Percentiles rank a stretch among this genome's conserved stretches.
Evolutionary conservation across 2,888 invertebrate genomes (phyloP).

Genomic region (Morpho deidamia): DNA sequence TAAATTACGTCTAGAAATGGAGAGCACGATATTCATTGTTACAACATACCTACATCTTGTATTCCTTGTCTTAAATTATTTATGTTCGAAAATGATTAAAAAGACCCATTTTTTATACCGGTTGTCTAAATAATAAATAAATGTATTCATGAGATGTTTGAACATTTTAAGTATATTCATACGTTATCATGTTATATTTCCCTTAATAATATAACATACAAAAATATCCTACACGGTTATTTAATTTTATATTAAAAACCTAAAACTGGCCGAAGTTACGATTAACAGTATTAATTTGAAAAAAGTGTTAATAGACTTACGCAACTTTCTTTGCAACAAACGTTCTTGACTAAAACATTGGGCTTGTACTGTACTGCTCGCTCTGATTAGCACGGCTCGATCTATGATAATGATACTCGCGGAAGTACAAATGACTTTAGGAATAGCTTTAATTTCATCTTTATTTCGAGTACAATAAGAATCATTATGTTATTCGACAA

Average conservation of each 20-base stretch:
- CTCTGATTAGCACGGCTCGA: constrained; percentile 43
- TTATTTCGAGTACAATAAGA: constrained; percentile 12
- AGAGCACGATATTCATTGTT: background rate
- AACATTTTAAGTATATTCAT: too few relatives aligned
- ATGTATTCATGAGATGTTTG: too few relatives aligned
- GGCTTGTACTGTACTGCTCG: constrained; percentile 33
- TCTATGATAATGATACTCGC: constrained; percentile 35
- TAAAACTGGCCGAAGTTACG: too few relatives aligned
- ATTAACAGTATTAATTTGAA: too few relatives aligned
- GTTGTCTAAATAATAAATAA: too few relatives aligned
- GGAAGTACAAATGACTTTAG: constrained; percentile 31
- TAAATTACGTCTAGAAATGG: constrained; percentile 5
- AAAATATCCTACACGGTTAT: too few relatives aligned
- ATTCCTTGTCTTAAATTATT: too few relatives aligned
- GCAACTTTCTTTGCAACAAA: constrained; percentile 8
- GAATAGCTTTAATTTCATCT: constrained; percentile 4
- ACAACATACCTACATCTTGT: background rate
- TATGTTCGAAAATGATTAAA: background rate
- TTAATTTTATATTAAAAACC: too few relatives aligned
- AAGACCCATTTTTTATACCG: background rate
- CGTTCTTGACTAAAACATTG: constrained; percentile 18
- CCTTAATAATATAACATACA: too few relatives aligned
- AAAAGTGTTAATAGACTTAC: background rate
- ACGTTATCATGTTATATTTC: too few relatives aligned
- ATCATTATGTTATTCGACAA: constrained; percentile 5